A percentile compares a stretch with the other conserved stretches of the same genome.
Conservation (phyloP, 2,888 invertebrate species). For the Sarcophaga variegata region DNA sequence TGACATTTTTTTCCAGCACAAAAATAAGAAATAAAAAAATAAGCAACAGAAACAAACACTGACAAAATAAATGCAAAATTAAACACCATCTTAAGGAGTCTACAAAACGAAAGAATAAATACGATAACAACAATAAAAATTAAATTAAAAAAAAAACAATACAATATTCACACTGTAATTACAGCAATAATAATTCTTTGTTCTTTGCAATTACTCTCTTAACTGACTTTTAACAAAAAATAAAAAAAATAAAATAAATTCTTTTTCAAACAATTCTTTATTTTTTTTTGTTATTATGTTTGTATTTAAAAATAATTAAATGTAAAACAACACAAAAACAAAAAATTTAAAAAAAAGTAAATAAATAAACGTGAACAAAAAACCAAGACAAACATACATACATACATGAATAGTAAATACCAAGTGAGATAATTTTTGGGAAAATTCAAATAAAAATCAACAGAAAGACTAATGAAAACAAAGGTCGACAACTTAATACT, state of each 20-base stretch:
- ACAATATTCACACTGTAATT: constrained; percentile 50
- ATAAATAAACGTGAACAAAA: not conserved
- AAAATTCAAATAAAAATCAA: no score
- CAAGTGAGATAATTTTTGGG: not conserved
- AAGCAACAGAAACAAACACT: constrained; percentile 1
- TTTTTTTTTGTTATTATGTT: not conserved
- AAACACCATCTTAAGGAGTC: not conserved
- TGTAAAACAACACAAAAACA: constrained; percentile 39
- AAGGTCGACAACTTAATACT: no score
- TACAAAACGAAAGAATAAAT: not conserved
- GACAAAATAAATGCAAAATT: constrained; percentile 42
- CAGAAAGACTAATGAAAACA: no score
- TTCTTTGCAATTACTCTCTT: constrained; percentile 39
- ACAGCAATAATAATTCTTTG: constrained; percentile 52
- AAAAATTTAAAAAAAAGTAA: no score
- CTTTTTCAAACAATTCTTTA: not conserved
- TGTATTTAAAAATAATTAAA: constrained; percentile 52
- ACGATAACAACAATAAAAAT: not conserved
- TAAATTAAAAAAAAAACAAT: constrained; percentile 38
- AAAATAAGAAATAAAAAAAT: not conserved
- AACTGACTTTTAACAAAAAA: constrained; percentile 25
- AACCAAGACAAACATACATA: not conserved
- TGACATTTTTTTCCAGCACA: constrained; percentile 28
- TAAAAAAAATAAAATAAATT: constrained; percentile 14
- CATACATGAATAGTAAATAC: not conserved